These are phyloP conservation scores for Synanthedon andrenaeformis DNA, from an alignment of 2,888 invertebrate species.

Conservation along the genomic window DNA sequence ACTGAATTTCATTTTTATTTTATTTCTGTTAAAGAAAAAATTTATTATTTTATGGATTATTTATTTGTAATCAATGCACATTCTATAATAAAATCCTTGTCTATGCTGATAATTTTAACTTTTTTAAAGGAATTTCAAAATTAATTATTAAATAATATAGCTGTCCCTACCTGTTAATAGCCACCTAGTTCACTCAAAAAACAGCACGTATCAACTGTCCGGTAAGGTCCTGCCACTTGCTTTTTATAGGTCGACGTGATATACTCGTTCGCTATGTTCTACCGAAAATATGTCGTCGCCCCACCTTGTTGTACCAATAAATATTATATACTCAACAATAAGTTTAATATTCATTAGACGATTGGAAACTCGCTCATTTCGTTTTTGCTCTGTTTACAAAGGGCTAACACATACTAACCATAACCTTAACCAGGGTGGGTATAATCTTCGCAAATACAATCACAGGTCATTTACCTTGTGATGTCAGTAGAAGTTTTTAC, in stretches of 20 bases:
- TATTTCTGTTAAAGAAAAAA: slow-evolving; percentile 1
- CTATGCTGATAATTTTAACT: too few relatives aligned
- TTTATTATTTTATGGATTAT: background rate
- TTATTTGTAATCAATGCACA: background rate
- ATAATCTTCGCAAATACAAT: too few relatives aligned
- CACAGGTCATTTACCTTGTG: too few relatives aligned
- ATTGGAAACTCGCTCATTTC: slow-evolving; percentile 23
- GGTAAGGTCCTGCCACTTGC: slow-evolving; percentile 36
- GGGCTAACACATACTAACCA: too few relatives aligned
- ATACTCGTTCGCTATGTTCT: slow-evolving; percentile 8
- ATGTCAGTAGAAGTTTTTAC: too few relatives aligned
- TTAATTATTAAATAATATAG: too few relatives aligned
- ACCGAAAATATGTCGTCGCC: slow-evolving; percentile 24
- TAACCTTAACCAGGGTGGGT: too few relatives aligned
- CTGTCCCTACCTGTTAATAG: slow-evolving; percentile 36
- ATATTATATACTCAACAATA: slow-evolving; percentile 4
- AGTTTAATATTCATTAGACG: slow-evolving; percentile 40
- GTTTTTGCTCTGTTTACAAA: too few relatives aligned
- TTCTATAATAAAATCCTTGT: too few relatives aligned
- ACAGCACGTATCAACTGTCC: slow-evolving; percentile 37
- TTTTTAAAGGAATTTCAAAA: too few relatives aligned
- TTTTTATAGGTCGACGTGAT: slow-evolving; percentile 56
- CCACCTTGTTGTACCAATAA: slow-evolving; percentile 22
- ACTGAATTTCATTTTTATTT: slow-evolving; percentile 24
- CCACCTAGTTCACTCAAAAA: slow-evolving; percentile 39